A percentile compares a stretch with the other conserved stretches of the same genome.
Evolutionary conservation across 2,113 vertebrate genomes (phyloP).

Genomic region (Scopus umbretta): DNA sequence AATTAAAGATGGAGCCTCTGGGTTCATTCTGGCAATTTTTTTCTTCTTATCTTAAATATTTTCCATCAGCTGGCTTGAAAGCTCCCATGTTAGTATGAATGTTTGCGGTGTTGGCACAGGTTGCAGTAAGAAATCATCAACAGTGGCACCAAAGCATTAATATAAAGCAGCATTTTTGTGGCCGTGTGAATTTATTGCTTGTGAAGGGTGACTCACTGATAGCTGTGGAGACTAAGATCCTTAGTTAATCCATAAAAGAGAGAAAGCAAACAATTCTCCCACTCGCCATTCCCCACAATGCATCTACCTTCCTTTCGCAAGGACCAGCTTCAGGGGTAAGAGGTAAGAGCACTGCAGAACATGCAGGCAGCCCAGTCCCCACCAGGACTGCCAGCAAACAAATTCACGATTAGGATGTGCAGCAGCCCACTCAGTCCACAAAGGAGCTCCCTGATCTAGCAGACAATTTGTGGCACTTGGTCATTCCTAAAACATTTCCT

Average conservation of each 20-base stretch:
- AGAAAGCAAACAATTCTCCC: background rate
- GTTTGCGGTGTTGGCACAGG: slow-evolving; percentile 9
- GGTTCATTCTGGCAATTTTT: background rate
- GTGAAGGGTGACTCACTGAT: background rate
- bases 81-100: background rate
- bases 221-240: background rate
- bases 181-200: background rate
- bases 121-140: background rate
- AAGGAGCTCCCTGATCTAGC: background rate
- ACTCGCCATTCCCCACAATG: background rate
- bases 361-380: background rate
- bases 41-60: slow-evolving; percentile 6
- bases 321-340: background rate
- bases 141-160: background rate
- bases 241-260: background rate
- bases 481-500: background rate
- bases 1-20: background rate
- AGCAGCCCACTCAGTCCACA: background rate
- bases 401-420: background rate
- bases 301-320: background rate
- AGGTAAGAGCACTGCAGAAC: background rate
- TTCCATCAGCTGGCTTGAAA: background rate
- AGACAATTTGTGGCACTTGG: background rate
- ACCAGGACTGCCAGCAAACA: background rate
- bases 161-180: slow-evolving; percentile 4